Conservation (phyloP, 2,888 invertebrate species). For the Antheraea assamensis region DNA sequence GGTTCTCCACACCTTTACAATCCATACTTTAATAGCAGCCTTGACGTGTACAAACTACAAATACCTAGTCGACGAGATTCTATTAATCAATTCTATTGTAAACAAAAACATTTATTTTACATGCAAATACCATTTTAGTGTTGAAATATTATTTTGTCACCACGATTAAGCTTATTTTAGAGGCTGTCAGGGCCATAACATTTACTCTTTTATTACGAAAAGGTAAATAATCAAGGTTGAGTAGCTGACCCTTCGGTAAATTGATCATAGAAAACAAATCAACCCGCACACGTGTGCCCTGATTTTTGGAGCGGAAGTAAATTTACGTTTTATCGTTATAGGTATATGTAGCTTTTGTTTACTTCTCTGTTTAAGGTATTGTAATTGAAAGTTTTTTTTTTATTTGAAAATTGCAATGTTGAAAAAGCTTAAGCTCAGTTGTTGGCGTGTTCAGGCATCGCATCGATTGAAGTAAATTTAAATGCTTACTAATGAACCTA, state of each 20-base stretch:
- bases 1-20: too few relatives aligned
- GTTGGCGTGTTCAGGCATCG: too few relatives aligned
- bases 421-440: too few relatives aligned
- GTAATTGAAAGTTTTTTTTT: neutral
- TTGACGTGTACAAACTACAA: neutral
- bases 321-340: constrained; percentile 7
- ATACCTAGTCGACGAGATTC: neutral
- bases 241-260: constrained; percentile 20
- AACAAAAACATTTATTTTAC: neutral
- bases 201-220: constrained; percentile 2
- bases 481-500: too few relatives aligned
- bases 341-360: neutral
- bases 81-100: neutral
- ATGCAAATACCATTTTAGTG: neutral
- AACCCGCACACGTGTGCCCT: constrained; percentile 18
- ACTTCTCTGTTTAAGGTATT: neutral
- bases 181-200: neutral
- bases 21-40: neutral
- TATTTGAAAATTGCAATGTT: neutral
- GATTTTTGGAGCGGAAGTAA: constrained; percentile 18
- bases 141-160: neutral
- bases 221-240: constrained; percentile 14
- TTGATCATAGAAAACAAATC: constrained; percentile 21
- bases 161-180: neutral
- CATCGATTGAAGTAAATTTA: too few relatives aligned